Evolutionary conservation across 2,113 vertebrate species (phyloP), one percentile per base, ranked within the genome.

Genomic region (Anguilla japonica): DNA sequence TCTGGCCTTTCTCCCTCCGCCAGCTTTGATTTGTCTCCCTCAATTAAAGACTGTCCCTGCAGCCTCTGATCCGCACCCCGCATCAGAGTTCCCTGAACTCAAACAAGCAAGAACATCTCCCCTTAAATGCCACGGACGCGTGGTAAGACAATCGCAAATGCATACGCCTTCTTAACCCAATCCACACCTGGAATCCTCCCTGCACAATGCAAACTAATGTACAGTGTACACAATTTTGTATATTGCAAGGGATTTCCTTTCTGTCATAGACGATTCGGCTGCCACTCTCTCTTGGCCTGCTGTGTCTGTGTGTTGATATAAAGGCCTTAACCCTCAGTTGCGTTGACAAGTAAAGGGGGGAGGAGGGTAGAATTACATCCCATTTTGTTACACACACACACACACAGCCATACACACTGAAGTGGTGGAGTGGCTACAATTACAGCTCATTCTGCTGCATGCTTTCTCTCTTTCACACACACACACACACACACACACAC

Each of bases 1-100:
- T 82, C 71, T 15, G 82, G 40, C 50, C 46, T 41, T 79, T 71
- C 22, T 8, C 41, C 8, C 22, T 87, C 83, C 34, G 5, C 53
- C 86, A 41, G 39, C 79, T 50, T 20, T 2, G 85, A 82, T 89
- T 40, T 83, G 46, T 83, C 82, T 83, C 2, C 13, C n/a, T 41
- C 13, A 26, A 34, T 83, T 79, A 79, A 20, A 79, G 14, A 53
- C 46, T 57, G 46, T 16, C 50, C 43, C 46, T 2, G 22, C 80
- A 15, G n/a, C 41, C 82, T 34, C 34, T 34, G 34, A 34, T 34
- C 34, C 34, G 34, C 34, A 34, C 34, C 34, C 34, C 34, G 34
- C 29, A 83, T 83, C 56, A 83, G n/a, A 56, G 46, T n/a, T 16
- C n/a, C n/a, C 14, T 46, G 16, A 18, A 1, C 41, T 40, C 20